Evolutionary conservation across 1,140 invertebrate species (phyloP).

Genomic region (Schmidtea mediterranea): DNA sequence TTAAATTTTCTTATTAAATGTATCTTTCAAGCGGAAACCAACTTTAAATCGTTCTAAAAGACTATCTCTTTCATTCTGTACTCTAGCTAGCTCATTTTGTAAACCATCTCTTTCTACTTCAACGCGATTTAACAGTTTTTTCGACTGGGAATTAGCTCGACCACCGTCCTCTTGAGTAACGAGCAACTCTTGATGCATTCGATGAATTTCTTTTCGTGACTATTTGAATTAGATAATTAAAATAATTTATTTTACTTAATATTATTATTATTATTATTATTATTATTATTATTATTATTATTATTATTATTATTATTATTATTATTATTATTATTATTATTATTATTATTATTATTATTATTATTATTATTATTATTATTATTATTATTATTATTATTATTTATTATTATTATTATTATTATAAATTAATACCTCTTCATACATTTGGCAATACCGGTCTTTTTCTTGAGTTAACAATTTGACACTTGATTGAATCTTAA

Average conservation of each 20-base stretch:
- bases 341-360: background rate
- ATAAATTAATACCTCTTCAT: constrained; percentile 20
- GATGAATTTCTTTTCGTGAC: constrained; percentile 21
- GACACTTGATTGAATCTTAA: constrained; percentile 26
- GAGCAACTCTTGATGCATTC: constrained; percentile 17
- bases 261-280: too few species aligned
- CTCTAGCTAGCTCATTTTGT: constrained; percentile 17
- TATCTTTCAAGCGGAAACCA: constrained; percentile 9
- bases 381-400: background rate
- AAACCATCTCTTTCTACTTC: constrained; percentile 25
- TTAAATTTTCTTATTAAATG: too few species aligned
- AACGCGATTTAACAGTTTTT: constrained; percentile 21
- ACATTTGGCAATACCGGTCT: constrained; percentile 22
- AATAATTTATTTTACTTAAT: too few species aligned
- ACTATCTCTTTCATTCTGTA: constrained; percentile 23
- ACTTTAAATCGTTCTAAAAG: constrained; percentile 22
- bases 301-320: too few species aligned
- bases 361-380: background rate
- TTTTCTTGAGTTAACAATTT: constrained; percentile 23
- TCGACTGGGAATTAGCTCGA: constrained; percentile 19
- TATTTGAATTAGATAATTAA: too few species aligned
- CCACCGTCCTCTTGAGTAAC: constrained; percentile 20
- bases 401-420: constrained; percentile 2
- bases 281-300: too few species aligned
- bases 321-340: too few species aligned